phyloP scores from a whole-genome alignment of 2,888 invertebrate genomes.

The Idaea biselata region DNA sequence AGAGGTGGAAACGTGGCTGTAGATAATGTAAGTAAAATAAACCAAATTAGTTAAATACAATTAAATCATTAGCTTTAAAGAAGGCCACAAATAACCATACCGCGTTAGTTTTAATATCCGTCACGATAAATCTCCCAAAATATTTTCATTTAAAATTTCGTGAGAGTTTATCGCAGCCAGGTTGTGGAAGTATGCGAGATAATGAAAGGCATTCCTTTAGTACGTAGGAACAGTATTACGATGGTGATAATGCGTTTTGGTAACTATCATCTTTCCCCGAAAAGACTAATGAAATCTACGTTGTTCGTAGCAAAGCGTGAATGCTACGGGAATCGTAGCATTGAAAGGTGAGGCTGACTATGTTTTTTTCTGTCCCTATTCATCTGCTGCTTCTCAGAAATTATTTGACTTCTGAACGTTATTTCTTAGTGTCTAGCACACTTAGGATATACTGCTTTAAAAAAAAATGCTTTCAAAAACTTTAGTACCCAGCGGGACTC shows the following conservation, averaged over 20 bases:
- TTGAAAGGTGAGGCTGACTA: too few species aligned
- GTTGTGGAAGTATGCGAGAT: conserved; percentile 54
- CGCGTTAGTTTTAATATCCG: conserved; percentile 50
- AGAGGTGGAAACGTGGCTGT: too few species aligned
- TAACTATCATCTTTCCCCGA: background rate
- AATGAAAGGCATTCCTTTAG: conserved; percentile 47
- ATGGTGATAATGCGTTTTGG: background rate
- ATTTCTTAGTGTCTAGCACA: too few species aligned
- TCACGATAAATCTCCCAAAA: conserved; percentile 57
- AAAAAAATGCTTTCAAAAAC: too few species aligned
- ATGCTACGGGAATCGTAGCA: too few species aligned
- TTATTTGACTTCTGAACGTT: too few species aligned
- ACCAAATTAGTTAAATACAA: background rate
- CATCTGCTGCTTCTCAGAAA: too few species aligned
- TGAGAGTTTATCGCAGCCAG: conserved; percentile 46
- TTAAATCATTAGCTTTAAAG: background rate
- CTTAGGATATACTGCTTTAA: too few species aligned
- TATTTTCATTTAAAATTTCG: conserved; percentile 69
- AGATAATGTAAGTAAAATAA: too few species aligned
- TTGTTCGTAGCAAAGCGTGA: too few species aligned
- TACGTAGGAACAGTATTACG: background rate
- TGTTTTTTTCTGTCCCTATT: too few species aligned
- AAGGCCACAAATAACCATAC: conserved; percentile 26
- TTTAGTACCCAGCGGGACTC: too few species aligned
- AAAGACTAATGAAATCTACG: background rate